Evolutionary conservation across 1,140 invertebrate species (phyloP).

Genomic region (Drosophila leontia): DNA sequence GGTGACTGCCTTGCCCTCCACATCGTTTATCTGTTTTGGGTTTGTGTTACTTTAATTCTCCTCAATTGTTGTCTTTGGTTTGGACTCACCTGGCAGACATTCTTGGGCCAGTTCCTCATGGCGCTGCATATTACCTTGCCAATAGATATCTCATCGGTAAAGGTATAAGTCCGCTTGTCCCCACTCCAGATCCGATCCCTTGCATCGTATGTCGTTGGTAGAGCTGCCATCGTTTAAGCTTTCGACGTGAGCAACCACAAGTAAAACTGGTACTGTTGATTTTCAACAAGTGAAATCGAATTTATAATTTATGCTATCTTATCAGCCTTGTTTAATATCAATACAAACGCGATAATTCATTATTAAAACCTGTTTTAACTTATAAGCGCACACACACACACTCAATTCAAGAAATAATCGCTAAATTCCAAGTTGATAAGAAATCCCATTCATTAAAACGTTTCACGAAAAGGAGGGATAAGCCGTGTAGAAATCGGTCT

Average conservation of each 20-base stretch:
- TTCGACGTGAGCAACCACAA: not conserved
- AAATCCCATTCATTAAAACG: conserved; percentile 8
- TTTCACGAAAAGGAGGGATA: no score
- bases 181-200: not conserved
- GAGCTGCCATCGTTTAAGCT: not conserved
- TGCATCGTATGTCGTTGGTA: not conserved
- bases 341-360: no score
- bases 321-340: not conserved
- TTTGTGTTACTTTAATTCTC: not conserved
- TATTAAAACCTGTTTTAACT: not conserved
- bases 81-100: not conserved
- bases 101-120: conserved; percentile 4
- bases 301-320: conserved; percentile 1
- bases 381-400: no score
- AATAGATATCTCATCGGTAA: not conserved
- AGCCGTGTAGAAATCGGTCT: no score
- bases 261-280: not conserved
- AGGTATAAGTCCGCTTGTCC: not conserved
- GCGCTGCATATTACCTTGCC: not conserved
- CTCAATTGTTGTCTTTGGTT: not conserved
- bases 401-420: not conserved
- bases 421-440: not conserved
- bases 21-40: not conserved
- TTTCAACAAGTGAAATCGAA: not conserved
- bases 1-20: not conserved